Conservation (phyloP, 2,797 vertebrate genomes). For the Apogon talboti region DNA sequence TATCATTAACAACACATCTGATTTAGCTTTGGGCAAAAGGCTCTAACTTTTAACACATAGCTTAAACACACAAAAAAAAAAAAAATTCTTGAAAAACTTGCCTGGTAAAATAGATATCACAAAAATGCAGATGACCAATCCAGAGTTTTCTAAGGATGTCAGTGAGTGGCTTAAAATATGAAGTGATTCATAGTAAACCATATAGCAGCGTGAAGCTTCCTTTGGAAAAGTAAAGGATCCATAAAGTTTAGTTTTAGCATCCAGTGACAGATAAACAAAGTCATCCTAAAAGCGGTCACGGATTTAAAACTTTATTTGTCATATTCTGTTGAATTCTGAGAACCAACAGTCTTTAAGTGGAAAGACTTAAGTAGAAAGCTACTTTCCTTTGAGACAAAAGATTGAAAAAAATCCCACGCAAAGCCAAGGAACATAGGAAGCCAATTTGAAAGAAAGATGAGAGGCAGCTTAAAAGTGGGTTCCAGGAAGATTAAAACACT, state of each 20-base stretch:
- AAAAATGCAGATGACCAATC: slow-evolving; percentile 20
- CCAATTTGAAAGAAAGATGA: slow-evolving; percentile 19
- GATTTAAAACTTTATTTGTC: slow-evolving; percentile 17
- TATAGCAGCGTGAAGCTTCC: slow-evolving; percentile 1
- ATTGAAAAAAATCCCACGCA: slow-evolving; percentile 13
- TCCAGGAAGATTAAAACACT: slow-evolving; percentile 29
- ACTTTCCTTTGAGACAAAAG: slow-evolving; percentile 12
- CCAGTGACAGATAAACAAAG: slow-evolving; percentile 5
- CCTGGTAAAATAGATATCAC: slow-evolving; percentile 21
- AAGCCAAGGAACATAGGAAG: slow-evolving; percentile 10
- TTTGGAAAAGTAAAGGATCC: slow-evolving; percentile 7
- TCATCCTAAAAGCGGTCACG: slow-evolving; percentile 20
- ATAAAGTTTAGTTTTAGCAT: background rate
- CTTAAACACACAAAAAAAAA: background rate
- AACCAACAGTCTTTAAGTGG: background rate
- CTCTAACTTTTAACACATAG: background rate
- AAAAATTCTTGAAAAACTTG: slow-evolving; percentile 24
- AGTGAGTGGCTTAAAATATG: slow-evolving; percentile 1
- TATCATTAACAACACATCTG: no score
- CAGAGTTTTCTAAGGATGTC: slow-evolving; percentile 1
- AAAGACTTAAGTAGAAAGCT: slow-evolving; percentile 16
- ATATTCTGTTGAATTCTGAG: background rate
- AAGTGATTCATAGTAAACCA: background rate
- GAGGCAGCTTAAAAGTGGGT: slow-evolving; percentile 21
- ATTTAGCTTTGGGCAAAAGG: no score